A percentile compares a stretch with the other conserved stretches of the same genome.
phyloP scores from a whole-genome alignment of 2,797 vertebrate genomes.

The Danio kyathit region DNA sequence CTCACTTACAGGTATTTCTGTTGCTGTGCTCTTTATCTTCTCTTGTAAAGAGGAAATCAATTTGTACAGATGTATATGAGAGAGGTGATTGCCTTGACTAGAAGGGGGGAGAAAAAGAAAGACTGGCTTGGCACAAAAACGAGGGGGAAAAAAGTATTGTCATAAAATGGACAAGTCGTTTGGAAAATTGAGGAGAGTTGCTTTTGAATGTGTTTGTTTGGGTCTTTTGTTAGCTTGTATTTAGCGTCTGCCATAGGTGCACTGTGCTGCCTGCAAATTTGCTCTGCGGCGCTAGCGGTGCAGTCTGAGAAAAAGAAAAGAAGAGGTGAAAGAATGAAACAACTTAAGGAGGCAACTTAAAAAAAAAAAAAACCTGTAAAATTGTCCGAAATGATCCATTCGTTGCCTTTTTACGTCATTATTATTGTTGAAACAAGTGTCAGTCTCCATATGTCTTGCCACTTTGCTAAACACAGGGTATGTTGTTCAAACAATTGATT shows the following conservation, averaged over 20 bases:
- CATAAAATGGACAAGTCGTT: slow-evolving; percentile 69
- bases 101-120: slow-evolving; percentile 59
- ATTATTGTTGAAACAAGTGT: not conserved
- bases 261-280: slow-evolving; percentile 47
- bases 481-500: not conserved
- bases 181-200: slow-evolving; percentile 72
- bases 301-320: slow-evolving; percentile 18
- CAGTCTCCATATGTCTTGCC: not conserved
- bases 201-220: slow-evolving; percentile 74
- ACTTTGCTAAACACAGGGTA: not conserved
- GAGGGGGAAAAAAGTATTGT: slow-evolving; percentile 61
- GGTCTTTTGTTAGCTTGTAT: slow-evolving; percentile 61
- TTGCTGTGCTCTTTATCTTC: slow-evolving; percentile 86
- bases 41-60: slow-evolving; percentile 84
- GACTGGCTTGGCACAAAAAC: slow-evolving; percentile 43
- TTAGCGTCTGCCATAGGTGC: slow-evolving; percentile 63
- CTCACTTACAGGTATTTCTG: slow-evolving; percentile 94
- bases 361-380: slow-evolving; percentile 17
- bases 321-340: slow-evolving; percentile 8
- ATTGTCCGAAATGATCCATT: not conserved
- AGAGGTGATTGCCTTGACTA: slow-evolving; percentile 71
- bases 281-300: not conserved
- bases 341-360: slow-evolving; percentile 35
- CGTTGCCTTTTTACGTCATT: not conserved
- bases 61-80: slow-evolving; percentile 84